Conservation (phyloP, 64 coral and sea anemone genomes). For the Cladopsammia gracilis region DNA sequence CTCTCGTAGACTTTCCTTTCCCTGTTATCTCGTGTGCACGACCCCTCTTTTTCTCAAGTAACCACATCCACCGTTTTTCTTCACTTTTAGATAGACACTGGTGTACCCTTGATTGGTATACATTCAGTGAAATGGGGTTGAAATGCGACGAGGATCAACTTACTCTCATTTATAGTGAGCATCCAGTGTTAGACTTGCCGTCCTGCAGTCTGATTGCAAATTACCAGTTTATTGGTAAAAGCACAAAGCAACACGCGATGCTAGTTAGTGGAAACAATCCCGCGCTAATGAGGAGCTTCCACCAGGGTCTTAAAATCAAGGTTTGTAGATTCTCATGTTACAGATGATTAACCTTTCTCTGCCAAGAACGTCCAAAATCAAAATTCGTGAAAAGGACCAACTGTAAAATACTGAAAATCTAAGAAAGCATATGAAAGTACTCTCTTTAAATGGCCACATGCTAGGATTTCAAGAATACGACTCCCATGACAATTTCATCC, state of each 20-base stretch:
- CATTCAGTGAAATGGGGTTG: background rate
- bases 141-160: slow-evolving; percentile 9
- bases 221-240: slow-evolving; percentile 27
- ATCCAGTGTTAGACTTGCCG: slow-evolving; percentile 19
- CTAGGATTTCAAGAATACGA: too few relatives aligned
- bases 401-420: too few relatives aligned
- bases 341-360: too few relatives aligned
- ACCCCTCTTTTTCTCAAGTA: background rate
- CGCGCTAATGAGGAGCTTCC: background rate
- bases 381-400: too few relatives aligned
- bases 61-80: background rate
- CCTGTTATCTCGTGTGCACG: too few relatives aligned
- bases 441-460: too few relatives aligned
- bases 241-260: background rate
- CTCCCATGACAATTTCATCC: too few relatives aligned
- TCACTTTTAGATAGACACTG: background rate
- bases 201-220: slow-evolving; percentile 23
- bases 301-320: slow-evolving; percentile 17
- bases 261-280: slow-evolving; percentile 24
- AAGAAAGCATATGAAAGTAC: too few relatives aligned
- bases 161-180: slow-evolving; percentile 6
- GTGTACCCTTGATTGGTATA: background rate
- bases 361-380: too few relatives aligned
- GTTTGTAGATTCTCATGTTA: background rate
- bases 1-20: too few relatives aligned